These are phyloP conservation scores for Dolichoris vasculosae DNA, from an alignment of 1,140 invertebrate genomes.

Conservation along the genomic window DNA sequence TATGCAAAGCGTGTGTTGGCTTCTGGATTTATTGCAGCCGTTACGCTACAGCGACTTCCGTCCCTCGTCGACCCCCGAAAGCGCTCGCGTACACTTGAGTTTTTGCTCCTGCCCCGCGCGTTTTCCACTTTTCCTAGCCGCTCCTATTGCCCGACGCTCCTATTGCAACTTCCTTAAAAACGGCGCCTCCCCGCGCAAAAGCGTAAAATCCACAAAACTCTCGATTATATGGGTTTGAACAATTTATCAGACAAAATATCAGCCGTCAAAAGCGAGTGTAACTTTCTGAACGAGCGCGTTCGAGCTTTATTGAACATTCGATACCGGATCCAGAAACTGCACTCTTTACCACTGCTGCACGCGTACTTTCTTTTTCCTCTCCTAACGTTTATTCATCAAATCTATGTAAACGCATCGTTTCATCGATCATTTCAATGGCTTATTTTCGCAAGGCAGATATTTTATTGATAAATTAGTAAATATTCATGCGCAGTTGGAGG, in stretches of 20 bases:
- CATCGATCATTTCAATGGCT: no score
- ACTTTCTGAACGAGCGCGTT: no score
- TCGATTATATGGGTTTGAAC: neutral
- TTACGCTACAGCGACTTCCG: conserved; percentile 66
- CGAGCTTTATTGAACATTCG: no score
- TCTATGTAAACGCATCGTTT: no score
- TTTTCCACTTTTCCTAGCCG: conserved; percentile 22
- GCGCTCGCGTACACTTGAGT: conserved; percentile 51
- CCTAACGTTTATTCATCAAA: no score
- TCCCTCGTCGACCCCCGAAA: conserved; percentile 55
- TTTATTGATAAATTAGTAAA: no score
- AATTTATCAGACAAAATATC: neutral
- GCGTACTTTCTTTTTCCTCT: no score
- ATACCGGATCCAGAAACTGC: no score
- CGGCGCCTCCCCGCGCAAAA: conserved; percentile 4
- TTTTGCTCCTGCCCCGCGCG: conserved; percentile 57
- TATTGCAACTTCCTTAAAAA: conserved; percentile 35
- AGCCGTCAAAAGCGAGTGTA: neutral
- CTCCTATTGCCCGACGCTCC: conserved; percentile 38
- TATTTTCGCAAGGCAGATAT: no score
- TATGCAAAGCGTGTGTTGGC: conserved; percentile 73
- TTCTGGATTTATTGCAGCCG: conserved; percentile 69
- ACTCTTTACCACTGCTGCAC: no score
- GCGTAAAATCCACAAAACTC: neutral
- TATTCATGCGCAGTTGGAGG: no score